Percentiles rank a stretch among this genome's conserved stretches.
Conservation (phyloP, 2,113 vertebrate genomes). For the Lanius ludovicianus region DNA sequence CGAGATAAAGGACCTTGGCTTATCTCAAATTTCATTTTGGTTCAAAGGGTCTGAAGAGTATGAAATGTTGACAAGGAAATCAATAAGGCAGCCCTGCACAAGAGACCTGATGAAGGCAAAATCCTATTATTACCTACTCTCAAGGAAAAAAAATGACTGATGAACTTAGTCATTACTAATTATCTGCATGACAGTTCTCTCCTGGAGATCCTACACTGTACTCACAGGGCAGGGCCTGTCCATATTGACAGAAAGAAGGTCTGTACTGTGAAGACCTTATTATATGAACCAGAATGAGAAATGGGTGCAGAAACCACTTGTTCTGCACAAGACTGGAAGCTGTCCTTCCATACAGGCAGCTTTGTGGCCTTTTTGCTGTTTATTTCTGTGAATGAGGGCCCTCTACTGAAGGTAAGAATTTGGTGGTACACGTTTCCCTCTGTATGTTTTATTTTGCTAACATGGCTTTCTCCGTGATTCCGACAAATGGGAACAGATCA, state of each 20-base stretch:
- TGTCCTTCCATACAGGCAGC: background rate
- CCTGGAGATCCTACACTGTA: background rate
- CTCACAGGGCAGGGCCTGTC: background rate
- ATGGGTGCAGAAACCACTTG: background rate
- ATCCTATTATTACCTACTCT: background rate
- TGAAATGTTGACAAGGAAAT: background rate
- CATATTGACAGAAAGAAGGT: background rate
- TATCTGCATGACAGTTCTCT: background rate
- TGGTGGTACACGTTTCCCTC: background rate
- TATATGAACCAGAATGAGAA: background rate
- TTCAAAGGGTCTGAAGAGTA: rapidly evolving
- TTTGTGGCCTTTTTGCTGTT: background rate
- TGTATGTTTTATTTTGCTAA: background rate
- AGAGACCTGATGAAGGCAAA: background rate
- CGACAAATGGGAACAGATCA: background rate
- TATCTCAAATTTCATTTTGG: background rate
- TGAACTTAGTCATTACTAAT: background rate
- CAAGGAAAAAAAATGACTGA: background rate
- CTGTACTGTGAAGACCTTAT: background rate
- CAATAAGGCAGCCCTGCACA: background rate
- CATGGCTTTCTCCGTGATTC: background rate
- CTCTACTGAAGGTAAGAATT: background rate
- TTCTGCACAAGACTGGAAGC: background rate
- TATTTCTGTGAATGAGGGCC: background rate
- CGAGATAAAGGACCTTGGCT: background rate